Percentiles rank a stretch among this genome's conserved stretches.
phyloP scores from a whole-genome alignment of 2,113 vertebrate species.

The Ariopsis seemanni region DNA sequence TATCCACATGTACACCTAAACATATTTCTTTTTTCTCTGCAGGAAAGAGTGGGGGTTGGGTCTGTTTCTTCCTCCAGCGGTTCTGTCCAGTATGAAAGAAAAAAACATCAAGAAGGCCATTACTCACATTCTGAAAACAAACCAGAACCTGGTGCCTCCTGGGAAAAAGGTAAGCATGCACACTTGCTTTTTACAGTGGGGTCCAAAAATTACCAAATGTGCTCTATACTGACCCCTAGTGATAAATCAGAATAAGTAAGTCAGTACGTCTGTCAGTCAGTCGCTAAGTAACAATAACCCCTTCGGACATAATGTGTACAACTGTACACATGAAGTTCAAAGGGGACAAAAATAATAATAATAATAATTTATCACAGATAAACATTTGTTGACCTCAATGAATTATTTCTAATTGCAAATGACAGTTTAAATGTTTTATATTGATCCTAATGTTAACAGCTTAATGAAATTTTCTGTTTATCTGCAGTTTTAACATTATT shows the following conservation, averaged over 20 bases:
- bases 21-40: slow-evolving; percentile 38
- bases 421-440: neutral
- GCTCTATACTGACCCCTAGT: neutral
- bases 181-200: neutral
- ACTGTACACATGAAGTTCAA: too few species aligned
- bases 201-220: neutral
- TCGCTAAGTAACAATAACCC: too few species aligned
- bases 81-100: slow-evolving; percentile 98
- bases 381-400: neutral
- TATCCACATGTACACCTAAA: neutral
- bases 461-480: neutral
- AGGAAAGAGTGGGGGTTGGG: slow-evolving; percentile 99
- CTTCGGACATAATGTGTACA: too few species aligned
- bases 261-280: neutral
- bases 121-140: slow-evolving; percentile 97
- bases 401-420: neutral
- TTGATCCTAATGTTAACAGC: neutral
- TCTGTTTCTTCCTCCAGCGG: slow-evolving; percentile 94
- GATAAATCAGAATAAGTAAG: neutral
- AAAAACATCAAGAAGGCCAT: slow-evolving; percentile 99
- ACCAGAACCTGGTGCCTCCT: slow-evolving; percentile 96
- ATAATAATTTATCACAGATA: neutral
- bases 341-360: neutral
- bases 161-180: slow-evolving; percentile 89
- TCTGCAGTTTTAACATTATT: neutral